Conservation (phyloP, 2,888 invertebrate genomes). For the Tetragonisca angustula region DNA sequence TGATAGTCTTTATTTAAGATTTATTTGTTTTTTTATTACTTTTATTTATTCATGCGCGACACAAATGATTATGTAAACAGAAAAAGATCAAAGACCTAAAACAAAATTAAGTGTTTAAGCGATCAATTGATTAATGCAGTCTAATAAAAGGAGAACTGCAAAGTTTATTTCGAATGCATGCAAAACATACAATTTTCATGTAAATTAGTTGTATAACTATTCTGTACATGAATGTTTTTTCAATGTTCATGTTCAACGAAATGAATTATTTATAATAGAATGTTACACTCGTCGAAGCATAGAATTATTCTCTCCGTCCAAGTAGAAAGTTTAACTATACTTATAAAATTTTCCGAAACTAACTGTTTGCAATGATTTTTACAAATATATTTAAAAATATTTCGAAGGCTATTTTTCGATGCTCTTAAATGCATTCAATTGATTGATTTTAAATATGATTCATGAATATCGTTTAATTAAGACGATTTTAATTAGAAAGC, state of each 20-base stretch:
- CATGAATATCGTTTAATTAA: neutral
- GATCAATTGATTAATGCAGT: neutral
- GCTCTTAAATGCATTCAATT: neutral
- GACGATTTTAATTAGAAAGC: neutral
- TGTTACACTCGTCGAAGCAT: constrained; percentile 39
- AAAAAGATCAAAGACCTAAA: too few relatives aligned
- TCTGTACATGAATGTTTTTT: constrained; percentile 12
- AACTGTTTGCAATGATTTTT: neutral
- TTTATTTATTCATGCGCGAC: too few relatives aligned
- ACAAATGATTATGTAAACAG: too few relatives aligned
- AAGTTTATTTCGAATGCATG: neutral
- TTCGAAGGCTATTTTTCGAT: neutral
- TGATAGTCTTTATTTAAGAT: neutral
- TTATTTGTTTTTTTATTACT: too few relatives aligned
- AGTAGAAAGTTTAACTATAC: constrained; percentile 31
- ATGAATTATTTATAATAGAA: constrained; percentile 30
- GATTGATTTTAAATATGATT: neutral
- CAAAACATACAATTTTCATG: constrained; percentile 6
- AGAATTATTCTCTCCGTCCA: constrained; percentile 23
- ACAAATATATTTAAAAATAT: neutral
- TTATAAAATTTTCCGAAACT: constrained; percentile 16
- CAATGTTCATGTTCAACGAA: constrained; percentile 1
- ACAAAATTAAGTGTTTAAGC: too few relatives aligned
- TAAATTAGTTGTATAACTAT: neutral
- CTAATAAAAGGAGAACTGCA: neutral